These are phyloP conservation scores for Hypolimnas misippus DNA, from an alignment of 2,888 invertebrate genomes.

Conservation along the genomic window DNA sequence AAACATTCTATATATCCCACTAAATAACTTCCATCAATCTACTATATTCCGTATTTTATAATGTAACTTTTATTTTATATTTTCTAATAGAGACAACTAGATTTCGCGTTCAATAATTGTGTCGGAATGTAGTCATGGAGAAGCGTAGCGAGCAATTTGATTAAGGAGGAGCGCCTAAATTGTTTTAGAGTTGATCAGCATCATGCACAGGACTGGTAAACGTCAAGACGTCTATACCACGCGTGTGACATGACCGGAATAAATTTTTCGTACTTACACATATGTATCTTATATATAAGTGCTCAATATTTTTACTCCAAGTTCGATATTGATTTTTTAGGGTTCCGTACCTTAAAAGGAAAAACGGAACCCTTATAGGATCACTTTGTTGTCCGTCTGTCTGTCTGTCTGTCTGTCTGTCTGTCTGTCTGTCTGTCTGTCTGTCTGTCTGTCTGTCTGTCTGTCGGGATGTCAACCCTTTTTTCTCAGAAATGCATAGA, in stretches of 20 bases:
- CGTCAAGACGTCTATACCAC: conserved; percentile 11
- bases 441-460: no score
- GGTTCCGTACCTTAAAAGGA: no score
- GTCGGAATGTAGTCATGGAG: conserved; percentile 60
- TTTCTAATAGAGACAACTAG: conserved; percentile 55
- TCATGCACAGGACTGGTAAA: conserved; percentile 26
- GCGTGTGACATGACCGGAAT: conserved; percentile 18
- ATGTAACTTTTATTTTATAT: conserved; percentile 31
- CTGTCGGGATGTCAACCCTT: no score
- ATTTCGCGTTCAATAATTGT: conserved; percentile 71
- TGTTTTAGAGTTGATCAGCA: conserved; percentile 72
- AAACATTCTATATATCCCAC: no score
- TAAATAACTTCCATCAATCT: no score
- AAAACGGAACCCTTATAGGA: no score
- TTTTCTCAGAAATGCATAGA: no score
- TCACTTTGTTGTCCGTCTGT: no score
- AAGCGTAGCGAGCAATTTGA: conserved; percentile 61
- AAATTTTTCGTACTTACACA: conserved; percentile 3
- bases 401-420: no score
- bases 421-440: no score
- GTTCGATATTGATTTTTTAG: no score
- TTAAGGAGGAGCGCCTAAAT: conserved; percentile 71
- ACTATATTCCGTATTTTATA: no score
- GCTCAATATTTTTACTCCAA: neutral
- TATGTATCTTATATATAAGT: neutral